Evolutionary conservation across 1,140 invertebrate genomes (phyloP), one percentile per base, ranked within the genome.

Genomic region (Proales similis): DNA sequence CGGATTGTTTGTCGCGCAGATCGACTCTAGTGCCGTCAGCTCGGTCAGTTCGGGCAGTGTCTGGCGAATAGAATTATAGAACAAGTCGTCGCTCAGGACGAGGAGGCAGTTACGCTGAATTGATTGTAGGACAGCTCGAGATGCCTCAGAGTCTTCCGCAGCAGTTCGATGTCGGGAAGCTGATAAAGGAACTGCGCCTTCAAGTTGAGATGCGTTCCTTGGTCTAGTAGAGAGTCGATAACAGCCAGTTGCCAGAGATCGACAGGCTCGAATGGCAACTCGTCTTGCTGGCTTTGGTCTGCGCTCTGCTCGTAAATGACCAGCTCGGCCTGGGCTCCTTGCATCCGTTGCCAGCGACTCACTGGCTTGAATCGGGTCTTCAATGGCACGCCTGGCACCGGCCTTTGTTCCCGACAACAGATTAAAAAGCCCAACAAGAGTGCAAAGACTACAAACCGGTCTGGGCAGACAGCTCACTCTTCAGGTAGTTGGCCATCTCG

Each of bases 91-190:
- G 11, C 17, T 38, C 4, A 33, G 24, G 19, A 12, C 2, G 12
- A 27, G 5, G 1, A 0, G 4, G 33, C 2, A 69, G 70, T 68
- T 65, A 74, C 74, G 42, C 65, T 67, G 46, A 75, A 74, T 65
- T 73, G 67, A 67, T 75, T 75, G 65, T 72, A 75, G 12, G 71
- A 72, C 9, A 75, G 64, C 49, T 75, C 74, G 3, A 75, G 63
- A 61, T 74, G 73, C 0, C 68, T 69, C 12, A 74, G 51, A 12
- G 72, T 72, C 6, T 63, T 67, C n/a, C 49, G 48, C 38, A 75
- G 42, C 12, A 69, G 67, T 33, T 67, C 65, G 32, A 75, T 69
- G 64, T 75, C 73, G 39, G 74, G 73, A 42, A 75, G 60, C 20
- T 66, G 66, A 9, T 65, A 48, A 22, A 75, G 71, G 45, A 74